phyloP scores from a whole-genome alignment of 1,140 invertebrate genomes.

The Mizuhopecten yessoensis region DNA sequence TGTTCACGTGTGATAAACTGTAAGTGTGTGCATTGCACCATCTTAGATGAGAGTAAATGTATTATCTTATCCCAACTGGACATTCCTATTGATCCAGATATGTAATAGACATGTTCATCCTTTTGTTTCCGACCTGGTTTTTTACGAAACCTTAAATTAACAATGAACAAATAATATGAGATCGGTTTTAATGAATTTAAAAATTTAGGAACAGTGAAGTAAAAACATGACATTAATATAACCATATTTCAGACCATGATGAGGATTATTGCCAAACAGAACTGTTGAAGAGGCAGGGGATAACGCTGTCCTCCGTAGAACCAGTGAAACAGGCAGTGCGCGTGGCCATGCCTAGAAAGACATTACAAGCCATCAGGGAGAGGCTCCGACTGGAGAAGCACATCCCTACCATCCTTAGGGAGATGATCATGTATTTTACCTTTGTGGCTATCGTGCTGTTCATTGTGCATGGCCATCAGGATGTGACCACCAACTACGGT shows the following conservation, averaged over 20 bases:
- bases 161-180: too few relatives aligned
- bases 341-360: slow-evolving; percentile 50
- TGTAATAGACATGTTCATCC: too few relatives aligned
- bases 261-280: neutral
- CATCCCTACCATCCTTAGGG: slow-evolving; percentile 59
- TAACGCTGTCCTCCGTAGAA: neutral
- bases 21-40: too few relatives aligned
- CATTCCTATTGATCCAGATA: too few relatives aligned
- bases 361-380: slow-evolving; percentile 55
- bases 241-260: neutral
- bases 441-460: slow-evolving; percentile 64
- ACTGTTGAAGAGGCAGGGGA: neutral
- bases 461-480: slow-evolving; percentile 65
- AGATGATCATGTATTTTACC: slow-evolving; percentile 66
- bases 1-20: too few relatives aligned
- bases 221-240: too few relatives aligned
- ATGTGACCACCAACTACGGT: slow-evolving; percentile 56
- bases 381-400: slow-evolving; percentile 62
- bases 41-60: too few relatives aligned
- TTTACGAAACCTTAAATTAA: too few relatives aligned
- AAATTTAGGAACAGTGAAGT: too few relatives aligned
- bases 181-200: too few relatives aligned
- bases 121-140: too few relatives aligned
- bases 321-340: slow-evolving; percentile 21
- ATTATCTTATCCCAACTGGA: too few relatives aligned